Conservation (phyloP, 2,113 vertebrate genomes). For the Acanthochromis polyacanthus region DNA sequence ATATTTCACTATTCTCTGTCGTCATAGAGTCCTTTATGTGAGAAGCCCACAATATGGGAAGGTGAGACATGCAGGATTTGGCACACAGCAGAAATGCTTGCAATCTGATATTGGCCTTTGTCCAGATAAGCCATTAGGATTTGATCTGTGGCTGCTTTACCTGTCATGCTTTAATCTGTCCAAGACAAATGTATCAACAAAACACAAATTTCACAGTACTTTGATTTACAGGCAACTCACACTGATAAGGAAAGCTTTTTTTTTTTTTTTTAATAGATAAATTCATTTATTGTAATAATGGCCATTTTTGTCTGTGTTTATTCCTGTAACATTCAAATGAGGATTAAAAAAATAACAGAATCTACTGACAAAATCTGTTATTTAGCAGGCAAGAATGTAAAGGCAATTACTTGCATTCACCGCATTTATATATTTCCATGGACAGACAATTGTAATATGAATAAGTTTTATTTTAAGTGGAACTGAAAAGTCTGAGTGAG, state of each 20-base stretch:
- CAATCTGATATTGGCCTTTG: constrained; percentile 12
- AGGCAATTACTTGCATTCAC: too few relatives aligned
- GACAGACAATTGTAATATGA: constrained; percentile 47
- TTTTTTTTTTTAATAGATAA: not conserved
- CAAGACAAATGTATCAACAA: not conserved
- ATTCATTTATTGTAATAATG: not conserved
- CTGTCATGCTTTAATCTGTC: not conserved
- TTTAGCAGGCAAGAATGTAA: too few relatives aligned
- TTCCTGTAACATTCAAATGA: too few relatives aligned
- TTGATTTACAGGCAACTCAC: constrained; percentile 6
- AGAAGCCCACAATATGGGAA: not conserved
- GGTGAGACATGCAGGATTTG: not conserved
- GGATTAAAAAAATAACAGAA: too few relatives aligned
- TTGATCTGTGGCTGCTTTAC: constrained; percentile 33
- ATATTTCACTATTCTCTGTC: not conserved
- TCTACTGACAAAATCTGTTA: too few relatives aligned
- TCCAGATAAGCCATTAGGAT: constrained; percentile 41
- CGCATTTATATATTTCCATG: constrained; percentile 22
- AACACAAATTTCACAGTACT: not conserved
- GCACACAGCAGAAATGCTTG: constrained; percentile 12
- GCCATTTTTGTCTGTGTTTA: too few relatives aligned
- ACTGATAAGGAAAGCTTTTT: not conserved
- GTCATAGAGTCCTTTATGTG: not conserved
- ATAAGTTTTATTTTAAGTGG: constrained; percentile 25
- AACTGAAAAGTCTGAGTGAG: constrained; percentile 48